Base-by-base conservation (phyloP, 2,888 invertebrate genomes). In the Tipula lateralis region DNA sequence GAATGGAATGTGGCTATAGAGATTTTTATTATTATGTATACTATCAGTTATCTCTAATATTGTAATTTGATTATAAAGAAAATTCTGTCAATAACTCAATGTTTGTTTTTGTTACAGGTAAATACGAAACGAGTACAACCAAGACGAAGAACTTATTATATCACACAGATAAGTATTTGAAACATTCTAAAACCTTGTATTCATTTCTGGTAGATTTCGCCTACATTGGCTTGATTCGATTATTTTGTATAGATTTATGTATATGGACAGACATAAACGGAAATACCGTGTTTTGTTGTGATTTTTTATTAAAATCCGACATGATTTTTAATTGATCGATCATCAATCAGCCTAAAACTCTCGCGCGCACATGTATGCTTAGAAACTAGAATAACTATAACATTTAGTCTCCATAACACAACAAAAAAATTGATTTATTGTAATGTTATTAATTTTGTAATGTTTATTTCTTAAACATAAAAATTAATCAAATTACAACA, bases 381-480 rank as follows among this genome's bases (percentile, higher is more conserved):
- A 66, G 66, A 66, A 66, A 66, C 66, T 66, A 24, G 66, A 24
- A 24, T 66, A 66, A 24, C 24, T 24, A 24, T 50, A 50, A 19
- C 50, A 19, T 66, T 66, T 66, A 66, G 66, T 66, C 24, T 66
- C 24, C 66, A 66, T 66, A 66, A 66, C 1, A 24, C 19, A 66
- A 66, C 5, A 24, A 66, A 66, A 66, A 66, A 66, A 24, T 66
- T 66, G 66, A 66, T 66, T 66, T 66, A 66, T 66, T 66, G 66
- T 66, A 66, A 66, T 66, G 66, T 66, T 66, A 66, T 66, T 24
- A 66, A 66, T 66, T 19, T 66, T 66, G 66, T 66, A 66, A 66
- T 66, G 66, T 66, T 66, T 66, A 66, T 66, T 66, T 66, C 66
- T 66, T 66, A 66, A 66, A 66, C 66, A 66, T 66, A 66, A 66